Percentiles rank a stretch among this genome's conserved stretches.
Evolutionary conservation across 2,797 vertebrate species (phyloP).

Genomic region (Chelon labrosus): DNA sequence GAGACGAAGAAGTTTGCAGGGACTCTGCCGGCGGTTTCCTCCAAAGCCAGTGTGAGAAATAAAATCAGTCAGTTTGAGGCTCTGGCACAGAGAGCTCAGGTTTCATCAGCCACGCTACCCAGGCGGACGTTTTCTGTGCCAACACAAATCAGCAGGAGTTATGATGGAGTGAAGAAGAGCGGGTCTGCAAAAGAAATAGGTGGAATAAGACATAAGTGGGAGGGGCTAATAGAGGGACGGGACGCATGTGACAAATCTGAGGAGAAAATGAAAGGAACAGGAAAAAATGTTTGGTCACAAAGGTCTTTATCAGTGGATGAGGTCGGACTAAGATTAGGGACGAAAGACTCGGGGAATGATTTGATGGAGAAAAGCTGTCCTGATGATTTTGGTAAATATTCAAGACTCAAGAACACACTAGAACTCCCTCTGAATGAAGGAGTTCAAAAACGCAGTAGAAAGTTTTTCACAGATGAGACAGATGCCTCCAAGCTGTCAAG

Average conservation of each 20-base stretch:
- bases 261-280: conserved; percentile 9
- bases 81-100: conserved; percentile 72
- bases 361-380: conserved; percentile 15
- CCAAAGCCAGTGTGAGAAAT: conserved; percentile 80
- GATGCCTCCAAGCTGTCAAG: conserved; percentile 65
- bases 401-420: conserved; percentile 31
- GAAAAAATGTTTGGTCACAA: conserved; percentile 49
- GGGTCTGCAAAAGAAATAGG: conserved; percentile 53
- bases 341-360: conserved; percentile 19
- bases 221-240: conserved; percentile 25
- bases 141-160: conserved; percentile 31
- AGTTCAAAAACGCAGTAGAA: not conserved
- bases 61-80: conserved; percentile 87
- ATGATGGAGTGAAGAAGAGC: conserved; percentile 59
- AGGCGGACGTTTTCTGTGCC: conserved; percentile 77
- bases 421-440: conserved; percentile 45
- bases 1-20: conserved; percentile 53
- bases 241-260: not conserved
- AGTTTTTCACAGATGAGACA: conserved; percentile 61
- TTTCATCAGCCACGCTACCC: conserved; percentile 27
- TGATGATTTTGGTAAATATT: conserved; percentile 43
- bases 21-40: not conserved
- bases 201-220: conserved; percentile 41
- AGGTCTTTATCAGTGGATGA: conserved; percentile 68
- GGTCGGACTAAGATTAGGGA: conserved; percentile 37